Base-by-base conservation (phyloP, 2,113 vertebrate genomes). In the Lepidothrix coronata region DNA sequence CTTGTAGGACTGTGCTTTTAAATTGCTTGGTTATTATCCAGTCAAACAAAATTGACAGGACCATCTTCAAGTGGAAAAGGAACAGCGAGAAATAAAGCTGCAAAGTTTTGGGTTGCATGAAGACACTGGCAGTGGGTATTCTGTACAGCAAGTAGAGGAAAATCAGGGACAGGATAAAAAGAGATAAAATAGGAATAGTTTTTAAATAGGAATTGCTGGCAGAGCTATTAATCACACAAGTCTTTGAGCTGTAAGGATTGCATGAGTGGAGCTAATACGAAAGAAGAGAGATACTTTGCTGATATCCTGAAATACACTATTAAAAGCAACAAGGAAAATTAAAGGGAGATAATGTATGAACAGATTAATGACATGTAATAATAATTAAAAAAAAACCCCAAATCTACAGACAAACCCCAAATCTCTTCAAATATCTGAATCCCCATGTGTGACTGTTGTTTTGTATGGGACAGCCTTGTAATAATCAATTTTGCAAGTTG, bases 121-220 rank as follows among this genome's bases (percentile, higher is more conserved):
- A 74, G 86, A 27, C 27, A 33, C 61, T 84, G 65, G 65, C 83
- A 35, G 49, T 33, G 88, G 72, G 44, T 66, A n/a, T 85, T 96
- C 80, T 93, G 70, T 80, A 25, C 48, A 71, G 57, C 68, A 52
- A 92, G 87, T 39, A 86, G 49, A 88, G 51, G 85, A 95, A 95
- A 95, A 95, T 79, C 52, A 62, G 95, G 57, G 48, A 48, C 58
- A 48, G 46, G 11, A 44, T 61, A 46, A 70, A 86, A 93, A 89
- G 76, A 85, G 52, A 33, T 83, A 82, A 96, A 92, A 71, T 62
- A 80, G 81, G 80, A 75, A 54, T 94, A 71, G 63, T 93, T 96
- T 96, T 97, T 93, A 96, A 97, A 95, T 92, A 79, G 85, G 94
- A 86, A 88, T 83, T 71, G 46, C 62, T 96, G 91, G 94, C 95